Percentiles rank a stretch among this genome's conserved stretches.
Evolutionary conservation across 1,140 invertebrate genomes (phyloP).

Genomic region (Saccostrea cuccullata): DNA sequence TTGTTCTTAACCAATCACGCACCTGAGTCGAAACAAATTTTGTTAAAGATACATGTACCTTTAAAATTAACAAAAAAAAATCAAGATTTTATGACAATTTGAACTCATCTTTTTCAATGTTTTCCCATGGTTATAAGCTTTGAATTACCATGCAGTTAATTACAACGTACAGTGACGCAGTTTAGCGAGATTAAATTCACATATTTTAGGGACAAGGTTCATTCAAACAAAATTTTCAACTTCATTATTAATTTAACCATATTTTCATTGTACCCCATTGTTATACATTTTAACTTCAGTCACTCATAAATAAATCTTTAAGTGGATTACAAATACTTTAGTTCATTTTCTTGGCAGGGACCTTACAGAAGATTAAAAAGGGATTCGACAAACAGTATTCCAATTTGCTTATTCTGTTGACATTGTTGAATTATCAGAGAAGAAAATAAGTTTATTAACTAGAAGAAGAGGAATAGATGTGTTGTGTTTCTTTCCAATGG

Average conservation of each 20-base stretch:
- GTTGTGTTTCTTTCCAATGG: neutral
- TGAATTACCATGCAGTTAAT: neutral
- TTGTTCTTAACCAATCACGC: no score
- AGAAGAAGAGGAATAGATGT: neutral
- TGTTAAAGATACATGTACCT: no score
- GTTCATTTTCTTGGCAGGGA: conserved; percentile 25
- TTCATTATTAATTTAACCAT: conserved; percentile 29
- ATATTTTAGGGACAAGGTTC: conserved; percentile 18
- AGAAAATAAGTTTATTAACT: neutral
- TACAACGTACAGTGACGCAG: neutral
- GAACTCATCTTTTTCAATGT: no score
- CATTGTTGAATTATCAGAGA: conserved; percentile 15
- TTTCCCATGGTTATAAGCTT: no score
- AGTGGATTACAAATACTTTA: conserved; percentile 36
- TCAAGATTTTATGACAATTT: no score
- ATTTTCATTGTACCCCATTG: conserved; percentile 4
- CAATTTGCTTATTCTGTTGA: conserved; percentile 14
- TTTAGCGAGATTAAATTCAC: neutral
- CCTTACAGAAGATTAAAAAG: conserved; percentile 11
- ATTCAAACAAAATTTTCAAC: neutral
- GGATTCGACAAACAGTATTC: neutral
- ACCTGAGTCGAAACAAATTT: no score
- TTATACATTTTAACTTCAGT: conserved; percentile 24
- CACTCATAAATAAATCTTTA: conserved; percentile 29
- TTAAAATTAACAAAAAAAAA: no score